phyloP scores from a whole-genome alignment of 2,797 vertebrate species.

The Podarcis siculus region DNA sequence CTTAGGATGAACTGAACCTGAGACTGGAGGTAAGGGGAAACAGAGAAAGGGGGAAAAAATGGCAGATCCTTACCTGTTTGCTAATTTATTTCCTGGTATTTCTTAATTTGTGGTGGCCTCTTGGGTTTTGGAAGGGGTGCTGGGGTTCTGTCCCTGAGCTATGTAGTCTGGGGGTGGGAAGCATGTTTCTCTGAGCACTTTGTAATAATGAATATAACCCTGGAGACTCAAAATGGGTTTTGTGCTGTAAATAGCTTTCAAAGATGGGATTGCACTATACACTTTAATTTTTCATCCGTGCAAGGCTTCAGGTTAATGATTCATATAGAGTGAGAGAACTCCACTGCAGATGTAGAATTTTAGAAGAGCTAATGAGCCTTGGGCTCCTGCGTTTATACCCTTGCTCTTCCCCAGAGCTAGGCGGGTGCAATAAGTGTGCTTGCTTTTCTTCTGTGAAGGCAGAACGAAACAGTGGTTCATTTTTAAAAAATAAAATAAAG shows the following conservation, averaged over 20 bases:
- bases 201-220: neutral
- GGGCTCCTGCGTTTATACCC: conserved; percentile 17
- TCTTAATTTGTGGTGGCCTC: neutral
- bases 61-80: neutral
- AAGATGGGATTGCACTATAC: conserved; percentile 4
- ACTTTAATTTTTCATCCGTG: conserved; percentile 45
- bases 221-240: neutral
- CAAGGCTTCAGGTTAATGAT: conserved; percentile 42
- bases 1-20: too few relatives aligned
- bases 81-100: conserved; percentile 18
- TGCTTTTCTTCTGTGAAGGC: conserved; percentile 21
- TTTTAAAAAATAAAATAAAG: conserved; percentile 10
- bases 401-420: conserved; percentile 7
- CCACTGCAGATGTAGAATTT: conserved; percentile 33
- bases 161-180: neutral
- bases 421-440: neutral
- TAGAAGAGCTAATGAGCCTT: conserved; percentile 30
- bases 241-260: conserved; percentile 45
- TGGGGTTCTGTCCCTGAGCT: neutral
- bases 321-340: conserved; percentile 43
- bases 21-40: too few relatives aligned
- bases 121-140: neutral
- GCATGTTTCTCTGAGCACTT: neutral
- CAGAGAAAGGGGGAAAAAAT: too few relatives aligned
- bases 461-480: conserved; percentile 11